These are phyloP conservation scores for Coptodon rendalli DNA, from an alignment of 2,113 vertebrate species.

Conservation along the genomic window DNA sequence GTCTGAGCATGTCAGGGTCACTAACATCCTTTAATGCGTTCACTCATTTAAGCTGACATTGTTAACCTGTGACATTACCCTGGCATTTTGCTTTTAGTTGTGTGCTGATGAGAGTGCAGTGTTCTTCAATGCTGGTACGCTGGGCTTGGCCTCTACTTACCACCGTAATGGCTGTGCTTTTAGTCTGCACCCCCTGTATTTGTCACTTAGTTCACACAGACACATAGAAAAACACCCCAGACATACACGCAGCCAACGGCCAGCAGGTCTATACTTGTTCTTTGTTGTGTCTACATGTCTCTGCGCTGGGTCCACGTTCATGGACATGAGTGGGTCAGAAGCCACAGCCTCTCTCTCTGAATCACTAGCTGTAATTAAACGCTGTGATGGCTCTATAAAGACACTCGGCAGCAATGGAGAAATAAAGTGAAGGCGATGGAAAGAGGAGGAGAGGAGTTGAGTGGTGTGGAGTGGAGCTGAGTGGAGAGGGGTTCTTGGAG, in stretches of 20 bases:
- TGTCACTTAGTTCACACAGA: conserved; percentile 41
- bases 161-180: conserved; percentile 45
- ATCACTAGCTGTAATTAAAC: conserved; percentile 66
- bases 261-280: conserved; percentile 51
- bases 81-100: background rate
- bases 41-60: background rate
- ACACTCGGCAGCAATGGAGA: conserved; percentile 28
- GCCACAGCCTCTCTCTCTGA: conserved; percentile 55
- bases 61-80: conserved; percentile 37
- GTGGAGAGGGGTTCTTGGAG: conserved; percentile 46
- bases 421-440: conserved; percentile 11
- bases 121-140: background rate
- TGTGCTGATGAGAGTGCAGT: background rate
- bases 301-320: conserved; percentile 28
- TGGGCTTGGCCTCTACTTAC: conserved; percentile 57
- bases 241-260: conserved; percentile 8
- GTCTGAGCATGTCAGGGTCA: background rate
- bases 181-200: conserved; percentile 46
- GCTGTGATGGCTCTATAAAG: conserved; percentile 65
- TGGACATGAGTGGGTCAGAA: conserved; percentile 63
- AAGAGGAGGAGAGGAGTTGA: background rate
- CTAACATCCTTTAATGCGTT: background rate
- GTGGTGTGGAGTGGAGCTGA: background rate
- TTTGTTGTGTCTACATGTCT: conserved; percentile 69
- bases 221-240: conserved; percentile 1